phyloP scores from a whole-genome alignment of 2,888 invertebrate species.

The Polyommatus icarus region DNA sequence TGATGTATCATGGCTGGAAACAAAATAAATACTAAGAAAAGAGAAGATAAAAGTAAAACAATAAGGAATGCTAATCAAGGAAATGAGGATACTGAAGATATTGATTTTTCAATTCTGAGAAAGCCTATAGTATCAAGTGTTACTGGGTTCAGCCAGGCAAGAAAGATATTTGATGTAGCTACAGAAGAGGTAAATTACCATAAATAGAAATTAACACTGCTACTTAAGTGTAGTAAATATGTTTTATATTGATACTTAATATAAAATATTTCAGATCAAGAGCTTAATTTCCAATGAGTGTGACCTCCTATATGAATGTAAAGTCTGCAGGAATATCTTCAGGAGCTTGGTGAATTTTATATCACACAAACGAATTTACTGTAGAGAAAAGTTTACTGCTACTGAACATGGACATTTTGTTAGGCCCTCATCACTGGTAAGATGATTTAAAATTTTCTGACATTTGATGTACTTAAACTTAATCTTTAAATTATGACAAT shows the following conservation, averaged over 20 bases:
- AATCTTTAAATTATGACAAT: not conserved
- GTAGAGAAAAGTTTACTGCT: constrained; percentile 80
- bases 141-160: constrained; percentile 85
- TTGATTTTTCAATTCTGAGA: constrained; percentile 79
- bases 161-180: constrained; percentile 86
- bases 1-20: constrained; percentile 62
- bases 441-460: constrained; percentile 11
- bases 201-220: constrained; percentile 29
- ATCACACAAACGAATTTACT: constrained; percentile 93
- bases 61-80: constrained; percentile 55
- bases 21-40: constrained; percentile 67
- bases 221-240: not conserved
- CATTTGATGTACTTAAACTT: not conserved
- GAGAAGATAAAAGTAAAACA: constrained; percentile 65
- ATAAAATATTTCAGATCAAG: constrained; percentile 81
- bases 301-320: constrained; percentile 94
- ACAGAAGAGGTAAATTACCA: constrained; percentile 84
- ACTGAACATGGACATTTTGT: constrained; percentile 68
- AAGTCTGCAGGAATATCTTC: constrained; percentile 91
- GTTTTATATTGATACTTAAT: not conserved
- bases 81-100: constrained; percentile 66
- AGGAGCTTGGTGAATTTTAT: constrained; percentile 93
- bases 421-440: constrained; percentile 69
- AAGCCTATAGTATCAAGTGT: constrained; percentile 86
- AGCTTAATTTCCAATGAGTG: constrained; percentile 90